Evolutionary conservation across 1,140 invertebrate genomes (phyloP).

Genomic region (Leguminivora glycinivorella): DNA sequence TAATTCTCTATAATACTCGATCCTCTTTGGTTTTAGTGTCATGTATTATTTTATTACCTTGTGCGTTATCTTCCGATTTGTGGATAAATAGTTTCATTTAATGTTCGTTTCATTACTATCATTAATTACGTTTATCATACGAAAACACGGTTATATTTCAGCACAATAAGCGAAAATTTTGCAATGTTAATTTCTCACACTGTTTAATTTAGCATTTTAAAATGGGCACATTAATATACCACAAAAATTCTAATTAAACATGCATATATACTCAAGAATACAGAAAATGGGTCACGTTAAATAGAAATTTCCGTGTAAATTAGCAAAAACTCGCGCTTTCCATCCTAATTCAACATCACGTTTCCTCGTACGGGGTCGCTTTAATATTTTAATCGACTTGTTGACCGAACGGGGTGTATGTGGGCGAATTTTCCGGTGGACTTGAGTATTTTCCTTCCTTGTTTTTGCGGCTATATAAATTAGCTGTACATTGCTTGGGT

Average conservation of each 20-base stretch:
- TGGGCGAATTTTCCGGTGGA: background rate
- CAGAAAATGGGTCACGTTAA: too few species aligned
- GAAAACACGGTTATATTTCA: background rate
- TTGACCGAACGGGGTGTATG: background rate
- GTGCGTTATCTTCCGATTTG: too few species aligned
- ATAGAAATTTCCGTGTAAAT: background rate
- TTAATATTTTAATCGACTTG: constrained; percentile 8
- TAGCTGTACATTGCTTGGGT: background rate
- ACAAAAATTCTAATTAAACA: background rate
- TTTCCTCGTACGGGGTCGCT: background rate
- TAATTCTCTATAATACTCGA: too few species aligned
- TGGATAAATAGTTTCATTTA: too few species aligned
- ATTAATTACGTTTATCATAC: background rate
- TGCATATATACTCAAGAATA: background rate
- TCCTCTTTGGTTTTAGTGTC: too few species aligned
- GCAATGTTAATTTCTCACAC: background rate
- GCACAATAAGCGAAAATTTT: background rate
- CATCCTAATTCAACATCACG: background rate
- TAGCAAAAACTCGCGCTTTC: background rate
- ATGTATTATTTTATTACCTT: too few species aligned
- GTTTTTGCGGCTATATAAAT: background rate
- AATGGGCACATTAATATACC: background rate
- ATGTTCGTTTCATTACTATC: too few species aligned
- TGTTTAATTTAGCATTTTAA: background rate
- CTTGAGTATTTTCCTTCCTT: background rate